Base-by-base conservation (phyloP, 64 coral and sea anemone species). In the Actinia tenebrosa region DNA sequence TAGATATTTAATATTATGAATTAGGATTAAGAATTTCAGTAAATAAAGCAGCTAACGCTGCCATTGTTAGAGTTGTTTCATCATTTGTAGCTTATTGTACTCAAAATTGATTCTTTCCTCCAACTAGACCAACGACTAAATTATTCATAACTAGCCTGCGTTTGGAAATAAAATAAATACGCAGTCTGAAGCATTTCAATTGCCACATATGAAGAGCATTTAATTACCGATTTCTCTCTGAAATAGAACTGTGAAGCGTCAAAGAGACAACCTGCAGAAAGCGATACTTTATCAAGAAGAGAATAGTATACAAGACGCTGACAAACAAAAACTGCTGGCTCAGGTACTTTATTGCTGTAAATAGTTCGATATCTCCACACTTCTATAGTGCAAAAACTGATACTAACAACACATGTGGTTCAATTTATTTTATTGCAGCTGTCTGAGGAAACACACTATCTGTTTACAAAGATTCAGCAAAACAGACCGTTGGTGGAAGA, bases 401-500 rank as follows among this genome's bases (percentile, higher is more conserved):
- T 7, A 79, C 77, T 79, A 16, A 79, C 30, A 47, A 43, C 6
- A 43, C 30, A 43, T 79, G 16, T 79, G 53, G 22, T 46, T 83
- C 37, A 53, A 53, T 83, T 83, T 44, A 8, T 83, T 80, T 22
- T 91, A 84, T 82, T 25, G 0, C 63, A 91, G 89, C 52, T 91
- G 58, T 80, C 19, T 45, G 78, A 64, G 20, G 85, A 91, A 72
- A 75, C 86, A 13, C 52, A 68, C 43, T 11, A 86, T 6, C 61
- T 91, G n/a, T 43, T 56, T 1, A 50, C 55, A 27, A 91, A 79
- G 63, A 86, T 91, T 62, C 61, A 82, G 69, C 44, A 81, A 77
- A 72, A 43, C 19, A 71, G 84, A 55, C 84, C 89, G 13, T n/a
- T 68, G 10, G 85, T 91, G 47, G 89, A 91, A 87, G 56, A 87